Conservation (phyloP, 2,888 invertebrate genomes). For the Eristalis pertinax region DNA sequence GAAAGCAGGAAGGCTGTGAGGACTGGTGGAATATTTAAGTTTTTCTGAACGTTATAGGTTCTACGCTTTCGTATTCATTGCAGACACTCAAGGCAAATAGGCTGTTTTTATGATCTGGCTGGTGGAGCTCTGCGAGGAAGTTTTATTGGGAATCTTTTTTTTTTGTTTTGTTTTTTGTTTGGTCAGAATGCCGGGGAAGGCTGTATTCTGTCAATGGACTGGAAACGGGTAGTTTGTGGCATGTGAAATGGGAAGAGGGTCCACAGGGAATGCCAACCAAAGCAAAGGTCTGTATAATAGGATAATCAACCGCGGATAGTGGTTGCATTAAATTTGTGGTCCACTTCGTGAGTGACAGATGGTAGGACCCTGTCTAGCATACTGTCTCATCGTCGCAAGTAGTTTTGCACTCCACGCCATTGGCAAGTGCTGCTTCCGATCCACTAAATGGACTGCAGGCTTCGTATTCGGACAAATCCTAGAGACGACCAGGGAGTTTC, state of each 20-base stretch:
- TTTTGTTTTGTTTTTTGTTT: too few species aligned
- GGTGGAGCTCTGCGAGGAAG: background rate
- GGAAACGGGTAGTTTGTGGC: background rate
- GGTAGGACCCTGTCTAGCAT: too few species aligned
- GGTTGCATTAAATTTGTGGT: background rate
- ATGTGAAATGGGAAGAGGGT: background rate
- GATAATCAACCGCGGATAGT: background rate
- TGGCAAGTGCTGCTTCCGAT: too few species aligned
- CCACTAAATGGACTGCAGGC: too few species aligned
- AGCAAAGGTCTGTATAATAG: background rate
- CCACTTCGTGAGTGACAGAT: background rate
- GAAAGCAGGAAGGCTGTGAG: background rate
- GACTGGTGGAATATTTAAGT: constrained; percentile 33
- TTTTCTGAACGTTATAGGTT: constrained; percentile 4
- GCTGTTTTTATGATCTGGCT: constrained; percentile 48
- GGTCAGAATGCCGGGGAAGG: background rate
- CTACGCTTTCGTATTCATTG: constrained; percentile 50
- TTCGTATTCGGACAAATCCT: too few species aligned
- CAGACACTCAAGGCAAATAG: constrained; percentile 48
- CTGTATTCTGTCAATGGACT: background rate
- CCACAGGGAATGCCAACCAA: background rate
- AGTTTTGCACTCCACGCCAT: too few species aligned
- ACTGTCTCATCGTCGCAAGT: too few species aligned
- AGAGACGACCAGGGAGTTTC: too few species aligned
- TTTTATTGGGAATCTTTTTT: constrained; percentile 35